These are phyloP conservation scores for Ptycholaimellus sp. DNA, from an alignment of 2,888 invertebrate species.

Conservation along the genomic window DNA sequence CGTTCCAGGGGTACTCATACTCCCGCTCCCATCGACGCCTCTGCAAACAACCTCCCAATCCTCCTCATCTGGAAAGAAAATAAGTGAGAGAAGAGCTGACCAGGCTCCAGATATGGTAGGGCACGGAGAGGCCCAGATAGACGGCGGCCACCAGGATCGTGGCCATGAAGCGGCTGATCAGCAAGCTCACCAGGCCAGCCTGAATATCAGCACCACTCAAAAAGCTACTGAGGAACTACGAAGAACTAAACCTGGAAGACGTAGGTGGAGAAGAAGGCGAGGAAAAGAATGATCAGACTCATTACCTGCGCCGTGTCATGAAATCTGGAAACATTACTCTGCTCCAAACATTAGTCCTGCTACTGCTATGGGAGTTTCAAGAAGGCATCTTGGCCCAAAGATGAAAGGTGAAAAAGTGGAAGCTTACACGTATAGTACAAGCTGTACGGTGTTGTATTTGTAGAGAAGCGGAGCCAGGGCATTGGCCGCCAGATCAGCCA, in stretches of 20 bases:
- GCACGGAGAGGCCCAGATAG: conserved; percentile 49
- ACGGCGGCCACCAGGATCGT: conserved; percentile 44
- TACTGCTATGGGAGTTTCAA: too few species aligned
- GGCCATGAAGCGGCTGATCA: too few species aligned
- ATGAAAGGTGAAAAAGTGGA: too few species aligned
- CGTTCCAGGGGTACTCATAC: too few species aligned
- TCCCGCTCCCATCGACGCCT: too few species aligned
- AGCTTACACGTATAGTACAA: conserved; percentile 46
- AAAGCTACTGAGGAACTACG: conserved; percentile 53
- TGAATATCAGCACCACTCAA: too few species aligned
- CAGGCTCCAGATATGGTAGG: conserved; percentile 54
- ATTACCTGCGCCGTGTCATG: conserved; percentile 66
- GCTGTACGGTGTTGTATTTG: conserved; percentile 41
- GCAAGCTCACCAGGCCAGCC: too few species aligned
- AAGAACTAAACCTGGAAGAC: conserved; percentile 69
- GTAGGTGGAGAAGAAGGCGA: conserved; percentile 71
- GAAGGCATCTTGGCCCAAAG: too few species aligned
- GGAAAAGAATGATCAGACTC: conserved; percentile 51
- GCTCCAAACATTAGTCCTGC: too few species aligned
- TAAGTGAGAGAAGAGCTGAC: too few species aligned
- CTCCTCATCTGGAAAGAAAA: too few species aligned
- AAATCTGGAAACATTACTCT: conserved; percentile 37
- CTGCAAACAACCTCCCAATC: too few species aligned
- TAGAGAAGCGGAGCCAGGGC: conserved; percentile 46
- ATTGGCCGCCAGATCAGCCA: conserved; percentile 50